Evolutionary conservation across 2,797 vertebrate genomes (phyloP).

Genomic region (Sciaenops ocellatus): DNA sequence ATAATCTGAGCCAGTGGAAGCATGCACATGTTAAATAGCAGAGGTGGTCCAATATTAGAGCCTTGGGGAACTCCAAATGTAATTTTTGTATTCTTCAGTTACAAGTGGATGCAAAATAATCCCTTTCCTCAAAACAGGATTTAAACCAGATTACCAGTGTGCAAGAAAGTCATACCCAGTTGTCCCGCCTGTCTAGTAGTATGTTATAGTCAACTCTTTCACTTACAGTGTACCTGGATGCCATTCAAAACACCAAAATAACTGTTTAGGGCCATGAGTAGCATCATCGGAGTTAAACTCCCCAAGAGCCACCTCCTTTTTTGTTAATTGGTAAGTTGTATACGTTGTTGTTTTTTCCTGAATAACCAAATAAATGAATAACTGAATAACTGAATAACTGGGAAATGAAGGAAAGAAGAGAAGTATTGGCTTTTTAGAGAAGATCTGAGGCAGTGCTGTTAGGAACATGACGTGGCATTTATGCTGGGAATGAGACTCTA

Average conservation of each 20-base stretch:
- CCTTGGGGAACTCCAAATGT: neutral
- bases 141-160: neutral
- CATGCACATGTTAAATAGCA: neutral
- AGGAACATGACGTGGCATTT: too few species aligned
- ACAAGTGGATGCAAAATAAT: neutral
- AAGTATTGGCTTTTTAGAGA: neutral
- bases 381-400: too few species aligned
- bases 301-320: too few species aligned
- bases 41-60: neutral
- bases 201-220: neutral
- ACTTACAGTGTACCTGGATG: too few species aligned
- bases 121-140: neutral
- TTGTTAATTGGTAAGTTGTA: neutral
- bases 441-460: neutral
- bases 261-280: neutral
- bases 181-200: neutral
- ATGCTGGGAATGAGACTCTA: too few species aligned
- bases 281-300: too few species aligned
- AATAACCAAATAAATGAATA: too few species aligned
- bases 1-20: too few species aligned
- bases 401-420: neutral
- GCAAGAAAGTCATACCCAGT: neutral
- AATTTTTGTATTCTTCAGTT: neutral
- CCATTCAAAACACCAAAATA: neutral
- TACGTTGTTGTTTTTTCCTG: neutral